Evolutionary conservation across 64 coral and sea anemone genomes (phyloP), one percentile per base, ranked within the genome.

Genomic region (Dendrophyllia cribrosa): DNA sequence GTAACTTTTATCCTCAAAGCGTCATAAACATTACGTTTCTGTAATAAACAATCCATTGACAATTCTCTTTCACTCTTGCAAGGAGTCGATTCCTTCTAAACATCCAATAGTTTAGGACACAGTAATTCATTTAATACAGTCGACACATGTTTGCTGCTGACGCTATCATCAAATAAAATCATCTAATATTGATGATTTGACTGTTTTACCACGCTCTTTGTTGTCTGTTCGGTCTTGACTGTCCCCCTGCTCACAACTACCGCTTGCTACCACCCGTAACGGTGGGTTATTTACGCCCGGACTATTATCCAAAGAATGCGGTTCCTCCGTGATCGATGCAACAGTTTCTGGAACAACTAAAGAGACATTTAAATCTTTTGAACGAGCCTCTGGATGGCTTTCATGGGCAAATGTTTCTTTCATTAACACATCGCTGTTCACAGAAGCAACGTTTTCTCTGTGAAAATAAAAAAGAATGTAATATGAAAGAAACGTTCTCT

Each of bases 101-200:
- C 34, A 34, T 34, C 34, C 34, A 34, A 34, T 34, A 34, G 34
- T 34, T 34, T 34, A 34, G 34, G 34, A 34, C 34, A 34, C 34
- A 34, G 34, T 34, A 34, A 34, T 34, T 34, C 34, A 34, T 56
- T 56, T 56, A 1, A 12, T 56, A 12, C 53, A 56, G 12, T 56
- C 53, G 12, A 7, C 7, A 1, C 1, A 12, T 56, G 7, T 3
- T 56, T 56, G 12, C 53, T 56, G 7, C 12, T 9, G 7, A 56
- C 7, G 6, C 6, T 56, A 23, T 23, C 9, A 51, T 68, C n/a
- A 84, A 68, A 84, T 84, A 68, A 84, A 84, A 3, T 84, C 61
- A 63, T 84, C 80, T 19, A 84, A 45, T 50, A 84, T 84, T 67
- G 80, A 84, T 21, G 58, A 14, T 11, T 25, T 66, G 15, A 23